Conservation (phyloP, 2,888 invertebrate genomes). For the Resseliella maxima region DNA sequence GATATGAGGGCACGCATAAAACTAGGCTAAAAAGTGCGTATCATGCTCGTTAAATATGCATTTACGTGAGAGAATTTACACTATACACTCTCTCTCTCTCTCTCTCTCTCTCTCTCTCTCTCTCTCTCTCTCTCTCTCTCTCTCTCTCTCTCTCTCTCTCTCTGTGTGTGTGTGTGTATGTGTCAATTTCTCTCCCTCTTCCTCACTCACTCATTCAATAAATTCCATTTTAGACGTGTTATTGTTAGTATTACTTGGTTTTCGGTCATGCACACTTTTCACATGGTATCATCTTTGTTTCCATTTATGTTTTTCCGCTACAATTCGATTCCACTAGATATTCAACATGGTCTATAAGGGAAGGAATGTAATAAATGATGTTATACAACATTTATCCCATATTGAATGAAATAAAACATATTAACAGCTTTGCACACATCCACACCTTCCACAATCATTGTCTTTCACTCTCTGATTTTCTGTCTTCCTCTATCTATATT, state of each 20-base stretch:
- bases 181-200: no score
- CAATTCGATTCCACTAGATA: background rate
- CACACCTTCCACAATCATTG: background rate
- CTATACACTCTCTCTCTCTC: no score
- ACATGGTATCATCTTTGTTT: background rate
- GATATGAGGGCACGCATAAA: background rate
- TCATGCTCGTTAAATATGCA: conserved; percentile 13
- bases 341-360: background rate
- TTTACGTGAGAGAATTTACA: conserved; percentile 49
- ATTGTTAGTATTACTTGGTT: conserved; percentile 9
- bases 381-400: conserved; percentile 50
- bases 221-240: conserved; percentile 20
- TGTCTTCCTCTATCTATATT: background rate
- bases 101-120: no score
- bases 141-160: no score
- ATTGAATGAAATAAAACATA: conserved; percentile 48
- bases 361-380: conserved; percentile 23
- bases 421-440: conserved; percentile 39
- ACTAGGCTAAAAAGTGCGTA: conserved; percentile 54
- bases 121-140: no score
- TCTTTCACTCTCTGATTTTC: no score
- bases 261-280: background rate
- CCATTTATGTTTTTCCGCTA: background rate
- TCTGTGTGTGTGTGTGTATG: no score
- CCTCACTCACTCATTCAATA: conserved; percentile 37